Percentiles rank a stretch among this genome's conserved stretches.
Conservation (phyloP, 1,140 invertebrate species). For the Microplitis demolitor region DNA sequence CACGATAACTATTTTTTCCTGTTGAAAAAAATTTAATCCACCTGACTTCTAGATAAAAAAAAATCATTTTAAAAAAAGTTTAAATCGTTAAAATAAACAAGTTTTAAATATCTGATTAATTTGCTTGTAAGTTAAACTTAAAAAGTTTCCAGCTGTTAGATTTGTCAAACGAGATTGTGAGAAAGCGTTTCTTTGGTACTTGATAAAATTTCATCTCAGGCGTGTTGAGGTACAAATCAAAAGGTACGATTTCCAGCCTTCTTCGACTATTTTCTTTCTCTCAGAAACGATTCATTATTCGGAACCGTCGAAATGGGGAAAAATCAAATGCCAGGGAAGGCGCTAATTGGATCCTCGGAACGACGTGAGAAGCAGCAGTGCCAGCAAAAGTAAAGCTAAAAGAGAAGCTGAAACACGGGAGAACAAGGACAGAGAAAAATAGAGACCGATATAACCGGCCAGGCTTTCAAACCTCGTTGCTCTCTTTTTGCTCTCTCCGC, state of each 20-base stretch:
- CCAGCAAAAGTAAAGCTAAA: background rate
- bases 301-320: conserved; percentile 16
- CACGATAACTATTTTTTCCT: too few relatives aligned
- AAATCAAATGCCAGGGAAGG: conserved; percentile 19
- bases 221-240: conserved; percentile 21
- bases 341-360: conserved; percentile 27
- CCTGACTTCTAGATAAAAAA: background rate
- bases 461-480: conserved; percentile 8
- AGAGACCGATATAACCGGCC: background rate
- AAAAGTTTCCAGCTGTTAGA: background rate
- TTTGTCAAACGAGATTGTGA: conserved; percentile 13
- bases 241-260: background rate
- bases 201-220: conserved; percentile 1
- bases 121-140: background rate
- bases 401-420: background rate
- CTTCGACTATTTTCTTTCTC: background rate
- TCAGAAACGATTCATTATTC: conserved; percentile 20
- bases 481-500: background rate
- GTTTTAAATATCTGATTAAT: background rate
- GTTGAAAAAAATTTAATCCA: too few relatives aligned
- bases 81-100: background rate
- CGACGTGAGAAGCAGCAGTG: background rate
- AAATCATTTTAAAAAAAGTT: background rate
- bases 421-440: conserved; percentile 1
- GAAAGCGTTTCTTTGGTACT: conserved; percentile 13